These are phyloP conservation scores for Acronicta aceris DNA, from an alignment of 2,888 invertebrate genomes.

Conservation along the genomic window DNA sequence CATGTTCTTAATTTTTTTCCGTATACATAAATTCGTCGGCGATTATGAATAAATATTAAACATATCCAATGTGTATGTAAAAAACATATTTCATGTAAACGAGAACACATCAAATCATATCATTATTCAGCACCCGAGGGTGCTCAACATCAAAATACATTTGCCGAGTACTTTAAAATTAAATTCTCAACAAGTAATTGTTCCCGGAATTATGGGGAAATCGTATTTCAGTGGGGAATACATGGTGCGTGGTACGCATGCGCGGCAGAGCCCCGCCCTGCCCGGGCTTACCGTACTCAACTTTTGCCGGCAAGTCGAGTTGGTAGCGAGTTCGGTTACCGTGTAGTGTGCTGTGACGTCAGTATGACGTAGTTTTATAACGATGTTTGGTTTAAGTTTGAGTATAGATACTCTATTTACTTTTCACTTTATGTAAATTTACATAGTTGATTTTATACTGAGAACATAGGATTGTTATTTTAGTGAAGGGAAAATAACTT, in stretches of 20 bases:
- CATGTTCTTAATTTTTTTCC: no score
- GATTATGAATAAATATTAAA: no score
- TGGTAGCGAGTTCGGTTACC: constrained; percentile 49
- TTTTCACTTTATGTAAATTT: background rate
- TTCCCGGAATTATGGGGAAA: constrained; percentile 74
- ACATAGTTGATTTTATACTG: background rate
- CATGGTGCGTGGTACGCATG: constrained; percentile 68
- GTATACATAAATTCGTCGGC: no score
- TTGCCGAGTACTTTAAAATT: constrained; percentile 67
- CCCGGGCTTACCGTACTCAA: constrained; percentile 68
- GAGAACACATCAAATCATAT: constrained; percentile 40
- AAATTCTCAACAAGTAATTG: constrained; percentile 71
- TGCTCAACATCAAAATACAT: constrained; percentile 58
- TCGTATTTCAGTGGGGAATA: constrained; percentile 56
- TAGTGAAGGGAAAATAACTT: no score
- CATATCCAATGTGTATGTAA: background rate
- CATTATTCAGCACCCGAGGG: constrained; percentile 40
- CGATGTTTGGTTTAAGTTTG: constrained; percentile 28
- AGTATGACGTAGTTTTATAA: constrained; percentile 28
- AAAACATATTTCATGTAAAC: constrained; percentile 7
- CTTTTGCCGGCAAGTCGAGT: constrained; percentile 43
- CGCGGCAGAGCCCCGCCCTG: constrained; percentile 81
- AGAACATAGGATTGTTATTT: background rate
- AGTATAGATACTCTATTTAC: background rate
- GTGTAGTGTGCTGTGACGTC: constrained; percentile 43